A percentile compares a stretch with the other conserved stretches of the same genome.
Conservation (phyloP, 2,797 vertebrate species). For the Holocentrus rufus region DNA sequence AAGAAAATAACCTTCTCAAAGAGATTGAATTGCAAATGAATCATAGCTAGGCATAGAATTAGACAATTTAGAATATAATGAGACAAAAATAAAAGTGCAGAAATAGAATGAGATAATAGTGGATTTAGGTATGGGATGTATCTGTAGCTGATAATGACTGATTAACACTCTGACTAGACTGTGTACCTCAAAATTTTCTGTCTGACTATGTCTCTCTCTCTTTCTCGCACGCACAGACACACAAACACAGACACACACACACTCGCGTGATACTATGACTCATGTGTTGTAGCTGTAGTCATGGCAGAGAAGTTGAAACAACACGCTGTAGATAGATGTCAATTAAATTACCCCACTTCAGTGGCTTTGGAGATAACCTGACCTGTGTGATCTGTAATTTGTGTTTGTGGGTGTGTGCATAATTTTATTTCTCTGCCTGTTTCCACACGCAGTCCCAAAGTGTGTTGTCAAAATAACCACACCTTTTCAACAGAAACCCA, state of each 20-base stretch:
- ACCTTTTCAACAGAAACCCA: constrained; percentile 20
- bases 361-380: background rate
- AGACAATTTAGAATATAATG: background rate
- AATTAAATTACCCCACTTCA: background rate
- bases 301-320: constrained; percentile 32
- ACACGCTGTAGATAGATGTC: too few relatives aligned
- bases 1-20: background rate
- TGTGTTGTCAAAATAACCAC: constrained; percentile 35
- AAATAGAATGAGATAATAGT: background rate
- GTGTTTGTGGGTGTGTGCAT: background rate
- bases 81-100: constrained; percentile 16
- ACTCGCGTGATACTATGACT: constrained; percentile 35
- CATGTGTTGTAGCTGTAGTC: constrained; percentile 28
- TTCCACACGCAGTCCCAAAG: constrained; percentile 6
- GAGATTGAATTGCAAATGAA: background rate
- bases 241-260: constrained; percentile 8
- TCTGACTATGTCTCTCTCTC: background rate
- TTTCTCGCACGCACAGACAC: background rate
- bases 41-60: constrained; percentile 2
- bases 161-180: background rate
- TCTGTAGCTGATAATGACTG: background rate
- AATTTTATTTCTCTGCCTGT: background rate
- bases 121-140: too few relatives aligned
- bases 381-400: too few relatives aligned
- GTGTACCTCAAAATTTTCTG: background rate